A percentile compares a stretch with the other conserved stretches of the same genome.
Conservation (phyloP, 2,888 invertebrate species). For the Apamea anceps region DNA sequence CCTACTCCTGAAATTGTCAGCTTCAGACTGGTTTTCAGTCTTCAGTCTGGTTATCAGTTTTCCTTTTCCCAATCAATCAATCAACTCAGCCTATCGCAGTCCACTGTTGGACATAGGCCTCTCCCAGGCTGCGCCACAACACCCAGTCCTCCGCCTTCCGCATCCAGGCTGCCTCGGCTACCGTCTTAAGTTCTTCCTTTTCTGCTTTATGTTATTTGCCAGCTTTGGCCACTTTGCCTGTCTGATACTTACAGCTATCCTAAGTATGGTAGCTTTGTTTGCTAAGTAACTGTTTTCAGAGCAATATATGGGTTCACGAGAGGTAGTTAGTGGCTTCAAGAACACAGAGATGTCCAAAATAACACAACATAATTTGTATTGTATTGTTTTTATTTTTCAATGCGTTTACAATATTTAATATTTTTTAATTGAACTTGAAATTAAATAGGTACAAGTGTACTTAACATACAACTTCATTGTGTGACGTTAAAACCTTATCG, state of each 20-base stretch:
- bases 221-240: not conserved
- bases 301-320: not conserved
- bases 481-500: constrained; percentile 80
- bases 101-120: too few relatives aligned
- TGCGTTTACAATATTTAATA: constrained; percentile 83
- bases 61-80: not conserved
- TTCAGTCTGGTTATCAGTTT: not conserved
- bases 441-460: constrained; percentile 80
- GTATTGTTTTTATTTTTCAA: constrained; percentile 83
- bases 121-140: too few relatives aligned
- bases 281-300: not conserved
- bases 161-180: too few relatives aligned
- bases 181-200: too few relatives aligned
- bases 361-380: constrained; percentile 70
- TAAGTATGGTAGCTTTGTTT: not conserved
- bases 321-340: not conserved
- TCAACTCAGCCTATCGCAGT: too few relatives aligned
- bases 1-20: not conserved
- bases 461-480: constrained; percentile 77
- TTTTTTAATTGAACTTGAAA: constrained; percentile 79
- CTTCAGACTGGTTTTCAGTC: not conserved
- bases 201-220: not conserved
- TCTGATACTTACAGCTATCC: not conserved
- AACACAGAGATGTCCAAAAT: constrained; percentile 3
- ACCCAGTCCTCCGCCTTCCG: too few relatives aligned